Evolutionary conservation across 2,888 invertebrate species (phyloP).

Genomic region (Sphecodes monilicornis): DNA sequence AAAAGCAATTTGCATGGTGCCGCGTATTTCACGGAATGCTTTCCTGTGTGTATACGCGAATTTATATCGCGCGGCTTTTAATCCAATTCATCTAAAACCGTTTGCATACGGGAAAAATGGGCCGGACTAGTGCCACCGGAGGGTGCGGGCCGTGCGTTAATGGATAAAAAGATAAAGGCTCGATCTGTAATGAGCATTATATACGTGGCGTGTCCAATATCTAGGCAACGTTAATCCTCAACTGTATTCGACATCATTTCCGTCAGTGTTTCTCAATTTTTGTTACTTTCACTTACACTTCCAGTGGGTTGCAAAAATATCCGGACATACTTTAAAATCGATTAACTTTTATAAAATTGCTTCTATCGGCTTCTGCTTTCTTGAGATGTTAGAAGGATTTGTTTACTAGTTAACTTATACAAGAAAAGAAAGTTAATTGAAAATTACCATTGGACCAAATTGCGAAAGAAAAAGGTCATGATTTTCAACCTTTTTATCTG

Average conservation of each 20-base stretch:
- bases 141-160: conserved; percentile 16
- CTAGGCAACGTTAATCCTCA: conserved; percentile 19
- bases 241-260: conserved; percentile 26
- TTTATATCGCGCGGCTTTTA: conserved; percentile 40
- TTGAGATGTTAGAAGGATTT: too few relatives aligned
- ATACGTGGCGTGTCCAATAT: conserved; percentile 40
- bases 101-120: conserved; percentile 30
- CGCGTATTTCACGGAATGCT: conserved; percentile 42
- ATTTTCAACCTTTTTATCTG: too few relatives aligned
- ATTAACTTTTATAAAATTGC: too few relatives aligned
- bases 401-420: too few relatives aligned
- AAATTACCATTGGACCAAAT: too few relatives aligned
- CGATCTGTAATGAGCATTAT: conserved; percentile 37
- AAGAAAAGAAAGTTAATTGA: too few relatives aligned
- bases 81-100: conserved; percentile 42
- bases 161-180: conserved; percentile 44
- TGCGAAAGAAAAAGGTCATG: too few relatives aligned
- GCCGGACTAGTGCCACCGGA: conserved; percentile 6
- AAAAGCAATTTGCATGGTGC: conserved; percentile 57
- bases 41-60: conserved; percentile 24
- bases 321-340: too few relatives aligned
- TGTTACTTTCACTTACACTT: background rate
- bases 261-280: conserved; percentile 37
- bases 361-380: too few relatives aligned
- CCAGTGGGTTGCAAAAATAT: too few relatives aligned